Base-by-base conservation (phyloP, 1,140 invertebrate genomes). In the Homarus americanus region DNA sequence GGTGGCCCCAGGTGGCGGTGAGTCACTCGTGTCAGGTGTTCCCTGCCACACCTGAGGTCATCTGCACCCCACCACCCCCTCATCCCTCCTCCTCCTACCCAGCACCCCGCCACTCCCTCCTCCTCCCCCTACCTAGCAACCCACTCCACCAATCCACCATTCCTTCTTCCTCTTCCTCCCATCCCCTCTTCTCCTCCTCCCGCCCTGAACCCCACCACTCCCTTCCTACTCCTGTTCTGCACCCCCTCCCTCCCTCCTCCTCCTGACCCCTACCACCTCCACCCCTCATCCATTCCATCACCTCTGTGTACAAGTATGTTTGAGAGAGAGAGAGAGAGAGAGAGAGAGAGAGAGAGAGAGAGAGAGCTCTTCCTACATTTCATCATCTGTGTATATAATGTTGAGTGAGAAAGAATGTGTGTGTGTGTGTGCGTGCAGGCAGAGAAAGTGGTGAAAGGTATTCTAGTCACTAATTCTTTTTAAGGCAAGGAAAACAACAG, bases 21-120 rank as follows among this genome's bases (percentile, higher is more conserved):
- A 76, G 9, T 76, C 73, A 76, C 10, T 10, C 20, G 24, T 20
- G 32, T 76, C 73, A 76, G 73, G 73, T 76, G 73, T 76, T 76
- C 40, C 34, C 17, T 24, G 69, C 73, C 73, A 75, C 34, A 75
- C 7, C 66, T 72, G 24, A 72, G 24, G 24, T 12, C 24, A 24
- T 40, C 28, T 40, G 7, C 72, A 34, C 28, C 12, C n/a, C 72
- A 7, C 10, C 72, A 15, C n/a, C 72, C 15, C n/a, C 38, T 75
- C 1, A 34, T 2, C 32, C 72, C 72, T 0, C n/a, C 72, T 32
- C 72, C 36, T 73, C 32, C 5, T 28, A 2, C 72, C 32, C 72
- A 10, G n/a, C 36, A 7, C 72, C 72, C 5, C 36, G 7, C 72
- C 32, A 0, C 17, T 20, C 17, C 7, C 24, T 28, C 36, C 28